These are phyloP conservation scores for Brachionus paranguensis DNA, from an alignment of 1,140 invertebrate species.

Conservation along the genomic window DNA sequence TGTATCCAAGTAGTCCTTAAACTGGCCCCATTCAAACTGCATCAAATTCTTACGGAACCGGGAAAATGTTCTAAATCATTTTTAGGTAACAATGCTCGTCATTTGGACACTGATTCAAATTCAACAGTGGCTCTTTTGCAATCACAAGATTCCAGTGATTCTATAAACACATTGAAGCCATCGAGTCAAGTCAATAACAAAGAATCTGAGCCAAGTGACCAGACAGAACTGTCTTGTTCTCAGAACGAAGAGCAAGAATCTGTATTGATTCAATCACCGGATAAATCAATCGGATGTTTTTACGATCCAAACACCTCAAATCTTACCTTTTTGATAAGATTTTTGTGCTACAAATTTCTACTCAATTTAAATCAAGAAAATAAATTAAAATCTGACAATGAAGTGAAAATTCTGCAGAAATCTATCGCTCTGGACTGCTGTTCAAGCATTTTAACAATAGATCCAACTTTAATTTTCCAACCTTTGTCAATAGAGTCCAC, in stretches of 20 bases:
- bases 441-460: conserved; percentile 63
- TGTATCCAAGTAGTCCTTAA: conserved; percentile 69
- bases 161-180: not conserved
- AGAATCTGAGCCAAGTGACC: not conserved
- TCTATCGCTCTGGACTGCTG: conserved; percentile 71
- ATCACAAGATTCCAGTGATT: not conserved
- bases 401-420: conserved; percentile 74
- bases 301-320: conserved; percentile 63
- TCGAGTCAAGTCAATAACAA: conserved; percentile 42
- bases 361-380: conserved; percentile 62
- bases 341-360: conserved; percentile 69
- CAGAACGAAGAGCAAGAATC: not conserved
- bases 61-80: conserved; percentile 57
- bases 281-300: conserved; percentile 45
- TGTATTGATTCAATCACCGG: not conserved
- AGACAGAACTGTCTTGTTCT: not conserved
- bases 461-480: conserved; percentile 58
- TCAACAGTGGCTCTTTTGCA: not conserved
- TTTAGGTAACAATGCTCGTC: conserved; percentile 43
- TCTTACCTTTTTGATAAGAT: conserved; percentile 68
- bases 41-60: conserved; percentile 60
- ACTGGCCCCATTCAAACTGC: conserved; percentile 62
- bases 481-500: not conserved
- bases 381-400: conserved; percentile 62
- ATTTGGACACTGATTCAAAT: not conserved